Base-by-base conservation (phyloP, 2,888 invertebrate species). In the Ametastegia equiseti region DNA sequence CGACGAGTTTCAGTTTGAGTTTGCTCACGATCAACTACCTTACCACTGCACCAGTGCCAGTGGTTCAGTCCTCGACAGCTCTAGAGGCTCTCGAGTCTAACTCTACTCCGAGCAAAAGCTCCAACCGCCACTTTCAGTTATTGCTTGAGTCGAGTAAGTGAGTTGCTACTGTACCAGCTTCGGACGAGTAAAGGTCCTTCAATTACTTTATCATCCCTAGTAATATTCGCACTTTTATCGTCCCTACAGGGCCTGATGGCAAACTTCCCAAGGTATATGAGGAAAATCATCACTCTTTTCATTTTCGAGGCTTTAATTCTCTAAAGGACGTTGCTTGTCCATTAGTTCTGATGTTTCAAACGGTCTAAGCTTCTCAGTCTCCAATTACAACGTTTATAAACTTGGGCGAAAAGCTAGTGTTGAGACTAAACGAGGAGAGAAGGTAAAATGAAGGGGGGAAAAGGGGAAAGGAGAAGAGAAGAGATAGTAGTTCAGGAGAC, bases 81-180 rank as follows among this genome's bases (percentile, higher is more conserved):
- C 47, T 30, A 47, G 71, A 27, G 9, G 23, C 71, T 19, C 71
- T 71, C 45, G 71, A 47, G 15, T 47, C 7, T 47, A n/a, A 30
- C 27, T 71, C 13, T 36, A 42, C 67, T 39, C 39, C 4, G 67
- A 67, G 19, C 15, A 42, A 36, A 42, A 67, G 42, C 47, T 47
- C 71, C 47, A 27, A 47, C 71, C 27, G n/a, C n/a, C 71, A 71
- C 71, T 71, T 71, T 47, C 47, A 71, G 71, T 71, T 71, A 71
- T 71, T 47, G 23, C n/a, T 42, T 23, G 71, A 39, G 15, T 65
- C 9, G 15, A 65, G 54, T 54, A 15, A 54, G n/a, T n/a, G 54
- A 54, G 54, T 54, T 54, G 13, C 50, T 15, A 15, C 9, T n/a
- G n/a, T n/a, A n/a, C n/a, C n/a, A n/a, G n/a, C n/a, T n/a, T n/a